Evolutionary conservation across 35 echinoderm and acorn worm species (phyloP), one percentile per base, ranked within the genome.

Genomic region (Holothuria glaberrima): DNA sequence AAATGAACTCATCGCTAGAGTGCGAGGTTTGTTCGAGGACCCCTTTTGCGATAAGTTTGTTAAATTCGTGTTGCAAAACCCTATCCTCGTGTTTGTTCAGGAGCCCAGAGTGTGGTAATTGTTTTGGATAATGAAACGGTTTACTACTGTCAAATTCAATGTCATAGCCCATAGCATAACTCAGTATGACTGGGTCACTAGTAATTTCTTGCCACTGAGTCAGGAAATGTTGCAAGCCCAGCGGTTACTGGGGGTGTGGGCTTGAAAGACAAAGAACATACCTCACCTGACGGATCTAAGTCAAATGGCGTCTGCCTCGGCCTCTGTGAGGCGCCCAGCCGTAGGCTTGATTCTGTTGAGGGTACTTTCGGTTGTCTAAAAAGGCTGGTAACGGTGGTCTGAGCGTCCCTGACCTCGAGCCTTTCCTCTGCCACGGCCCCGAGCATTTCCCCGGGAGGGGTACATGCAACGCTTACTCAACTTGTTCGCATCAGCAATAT

Each of bases 181-280:
- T 48, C 22, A 82, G 22, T 10, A 82, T 58, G 12, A 54, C 50
- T 27, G 35, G 13, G 48, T 52, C 6, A 34, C 21, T 58, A 82
- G 78, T 82, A n/a, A 82, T 52, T 82, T 82, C 38, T 82, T 82
- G 71, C 18, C 71, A 31, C 20, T 75, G 71, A 75, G 71, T 75
- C 35, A 75, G 71, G 31, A 41, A 75, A 30, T 75, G 28, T 21
- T 75, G 71, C 33, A 75, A 75, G 28, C 71, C 26, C 6, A 6
- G 71, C 25, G 31, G 6, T 75, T 21, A 75, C 21, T 30, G 33
- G 24, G 18, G 62, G 62, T 65, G 62, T 0, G 3, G 62, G 62
- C 62, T 20, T 21, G 62, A 12, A 16, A 16, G 62, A 16, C 62
- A 65, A 65, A 65, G 17, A 21, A 65, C 62, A 65, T 65, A 65